phyloP scores from a whole-genome alignment of 1,140 invertebrate species.

The Pectinophora gossypiella region DNA sequence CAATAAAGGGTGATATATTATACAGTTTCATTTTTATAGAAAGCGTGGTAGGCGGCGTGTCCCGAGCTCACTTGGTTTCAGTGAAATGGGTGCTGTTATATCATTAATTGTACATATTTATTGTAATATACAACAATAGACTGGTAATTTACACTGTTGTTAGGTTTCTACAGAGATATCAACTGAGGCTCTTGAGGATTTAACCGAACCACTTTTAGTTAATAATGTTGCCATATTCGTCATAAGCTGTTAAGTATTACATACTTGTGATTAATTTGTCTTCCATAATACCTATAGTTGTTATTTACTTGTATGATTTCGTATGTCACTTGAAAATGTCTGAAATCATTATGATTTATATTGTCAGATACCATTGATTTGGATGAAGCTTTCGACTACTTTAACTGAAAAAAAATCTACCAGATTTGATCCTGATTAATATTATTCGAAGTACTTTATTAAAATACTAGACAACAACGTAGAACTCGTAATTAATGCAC shows the following conservation, averaged over 20 bases:
- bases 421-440: too few relatives aligned
- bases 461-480: too few relatives aligned
- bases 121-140: conserved; percentile 72
- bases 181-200: conserved; percentile 28
- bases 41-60: conserved; percentile 48
- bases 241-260: not conserved
- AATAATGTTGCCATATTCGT: not conserved
- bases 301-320: not conserved
- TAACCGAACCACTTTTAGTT: not conserved
- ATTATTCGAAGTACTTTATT: too few relatives aligned
- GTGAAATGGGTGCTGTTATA: conserved; percentile 70
- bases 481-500: too few relatives aligned
- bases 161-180: conserved; percentile 72
- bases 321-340: too few relatives aligned
- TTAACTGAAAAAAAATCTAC: too few relatives aligned
- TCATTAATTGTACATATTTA: conserved; percentile 73
- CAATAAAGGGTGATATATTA: conserved; percentile 63
- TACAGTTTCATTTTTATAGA: conserved; percentile 52
- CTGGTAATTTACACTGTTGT: conserved; percentile 72
- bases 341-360: too few relatives aligned
- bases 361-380: too few relatives aligned
- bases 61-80: conserved; percentile 43
- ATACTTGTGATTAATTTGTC: conserved; percentile 3
- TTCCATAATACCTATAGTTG: not conserved
- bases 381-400: too few relatives aligned